Conservation (phyloP, 2,888 invertebrate species). For the Cosmopolites sordidus region DNA sequence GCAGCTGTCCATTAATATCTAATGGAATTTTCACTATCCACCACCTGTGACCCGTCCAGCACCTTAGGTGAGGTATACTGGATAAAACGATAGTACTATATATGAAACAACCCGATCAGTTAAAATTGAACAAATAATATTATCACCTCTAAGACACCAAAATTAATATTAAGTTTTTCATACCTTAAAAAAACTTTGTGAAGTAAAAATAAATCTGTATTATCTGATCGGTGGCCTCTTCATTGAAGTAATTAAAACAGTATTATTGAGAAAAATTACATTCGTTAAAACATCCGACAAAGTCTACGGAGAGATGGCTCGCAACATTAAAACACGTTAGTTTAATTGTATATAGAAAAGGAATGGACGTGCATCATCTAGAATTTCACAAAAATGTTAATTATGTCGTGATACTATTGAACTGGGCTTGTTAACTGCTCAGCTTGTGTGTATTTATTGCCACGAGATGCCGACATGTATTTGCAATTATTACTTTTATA, state of each 20-base stretch:
- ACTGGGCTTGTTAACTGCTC: background rate
- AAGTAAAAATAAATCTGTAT: background rate
- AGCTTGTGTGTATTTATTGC: constrained; percentile 19
- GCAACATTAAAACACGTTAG: constrained; percentile 34
- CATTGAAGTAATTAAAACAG: constrained; percentile 18
- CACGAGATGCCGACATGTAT: constrained; percentile 21
- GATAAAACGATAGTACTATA: too few species aligned
- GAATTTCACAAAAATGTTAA: constrained; percentile 38
- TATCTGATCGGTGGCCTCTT: constrained; percentile 2
- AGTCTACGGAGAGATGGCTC: constrained; percentile 24
- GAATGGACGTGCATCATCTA: constrained; percentile 40
- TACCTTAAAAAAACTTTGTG: background rate
- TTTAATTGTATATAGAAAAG: constrained; percentile 39
- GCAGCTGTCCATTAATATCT: too few species aligned
- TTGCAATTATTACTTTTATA: constrained; percentile 16
- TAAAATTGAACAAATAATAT: too few species aligned
- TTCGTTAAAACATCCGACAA: constrained; percentile 34
- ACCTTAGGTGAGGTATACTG: too few species aligned
- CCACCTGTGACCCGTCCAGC: too few species aligned
- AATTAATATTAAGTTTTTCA: too few species aligned
- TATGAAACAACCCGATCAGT: too few species aligned
- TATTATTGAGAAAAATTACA: constrained; percentile 17
- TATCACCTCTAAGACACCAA: too few species aligned
- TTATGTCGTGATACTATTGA: constrained; percentile 5
- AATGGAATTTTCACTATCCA: too few species aligned